phyloP scores from a whole-genome alignment of 2,888 invertebrate species.

The Lapara coniferarum region DNA sequence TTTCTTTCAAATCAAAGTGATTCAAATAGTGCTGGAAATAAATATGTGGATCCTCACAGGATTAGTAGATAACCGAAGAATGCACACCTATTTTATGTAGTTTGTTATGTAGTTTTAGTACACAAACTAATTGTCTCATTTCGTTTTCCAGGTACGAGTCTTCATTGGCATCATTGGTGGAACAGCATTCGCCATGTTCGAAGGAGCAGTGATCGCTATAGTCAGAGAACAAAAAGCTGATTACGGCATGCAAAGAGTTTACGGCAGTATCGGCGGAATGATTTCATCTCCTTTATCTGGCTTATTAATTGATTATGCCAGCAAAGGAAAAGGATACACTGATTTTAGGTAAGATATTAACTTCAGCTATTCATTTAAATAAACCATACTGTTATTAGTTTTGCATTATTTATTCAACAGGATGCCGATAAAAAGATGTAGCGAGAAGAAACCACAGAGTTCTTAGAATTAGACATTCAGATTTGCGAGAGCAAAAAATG shows the following conservation, averaged over 20 bases:
- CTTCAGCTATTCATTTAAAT: not conserved
- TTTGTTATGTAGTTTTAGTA: not conserved
- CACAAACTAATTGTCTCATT: not conserved
- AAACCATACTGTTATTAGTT: too few species aligned
- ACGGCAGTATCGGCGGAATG: constrained; percentile 90
- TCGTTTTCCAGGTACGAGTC: constrained; percentile 71
- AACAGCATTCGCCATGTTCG: constrained; percentile 91
- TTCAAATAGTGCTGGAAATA: too few species aligned
- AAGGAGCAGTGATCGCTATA: constrained; percentile 90
- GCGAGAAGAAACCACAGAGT: too few species aligned
- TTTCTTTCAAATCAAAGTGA: too few species aligned
- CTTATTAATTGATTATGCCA: constrained; percentile 89
- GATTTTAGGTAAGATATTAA: constrained; percentile 85
- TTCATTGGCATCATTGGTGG: constrained; percentile 88
- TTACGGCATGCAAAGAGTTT: constrained; percentile 90
- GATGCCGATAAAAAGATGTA: too few species aligned
- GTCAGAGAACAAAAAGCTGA: constrained; percentile 89
- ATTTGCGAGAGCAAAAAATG: too few species aligned
- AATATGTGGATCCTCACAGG: too few species aligned
- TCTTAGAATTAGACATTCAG: too few species aligned
- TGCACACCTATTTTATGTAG: too few species aligned
- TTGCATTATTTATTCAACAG: too few species aligned
- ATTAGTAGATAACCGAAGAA: too few species aligned
- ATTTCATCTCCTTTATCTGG: constrained; percentile 91
- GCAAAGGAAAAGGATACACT: constrained; percentile 86